Evolutionary conservation across 2,113 vertebrate species (phyloP), one percentile per base, ranked within the genome.

Genomic region (Ursus arctos): DNA sequence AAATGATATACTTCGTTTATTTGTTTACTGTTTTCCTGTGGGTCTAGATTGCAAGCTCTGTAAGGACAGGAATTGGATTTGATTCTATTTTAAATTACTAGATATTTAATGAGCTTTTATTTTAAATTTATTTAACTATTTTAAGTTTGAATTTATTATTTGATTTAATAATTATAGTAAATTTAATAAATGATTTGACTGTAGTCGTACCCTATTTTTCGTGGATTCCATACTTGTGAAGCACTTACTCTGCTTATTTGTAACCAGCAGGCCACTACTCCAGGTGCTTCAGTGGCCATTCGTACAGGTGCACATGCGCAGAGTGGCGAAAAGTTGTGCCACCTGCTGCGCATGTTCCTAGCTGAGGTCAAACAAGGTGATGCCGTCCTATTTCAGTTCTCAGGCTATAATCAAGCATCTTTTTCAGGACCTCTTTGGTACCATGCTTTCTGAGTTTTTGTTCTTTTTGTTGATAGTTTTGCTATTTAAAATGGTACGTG

Each of bases 101-200:
- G 31, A 47, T 61, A 82, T 26, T 33, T 22, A 2, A 93, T 33
- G 24, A 21, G 57, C 16, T 55, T 92, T 86, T 53, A 59, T 43
- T 94, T 88, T 47, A 63, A 57, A 51, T 43, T 14, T 72, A 55
- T 85, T 57, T 55, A 22, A 19, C n/a, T 83, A 24, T 63, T 69
- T 95, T 71, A 24, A 24, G 51, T 57, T 86, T 72, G 13, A n/a
- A 83, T 67, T 40, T 91, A 91, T 47, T 94, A 47, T 51, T 88
- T 53, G 59, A 57, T 47, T 67, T 77, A 63, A 61, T 47, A 55
- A 74, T 36, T 84, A 33, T 33, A 84, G 4, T 51, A 28, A 2
- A 57, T 72, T 63, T 72, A 77, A 92, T 85, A 33, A 36, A 2
- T 65, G 26, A 69, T 19, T 28, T 31, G 33, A 43, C 13, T 55